These are phyloP conservation scores for Cosmia pyralina DNA, from an alignment of 2,888 invertebrate genomes.

Conservation along the genomic window DNA sequence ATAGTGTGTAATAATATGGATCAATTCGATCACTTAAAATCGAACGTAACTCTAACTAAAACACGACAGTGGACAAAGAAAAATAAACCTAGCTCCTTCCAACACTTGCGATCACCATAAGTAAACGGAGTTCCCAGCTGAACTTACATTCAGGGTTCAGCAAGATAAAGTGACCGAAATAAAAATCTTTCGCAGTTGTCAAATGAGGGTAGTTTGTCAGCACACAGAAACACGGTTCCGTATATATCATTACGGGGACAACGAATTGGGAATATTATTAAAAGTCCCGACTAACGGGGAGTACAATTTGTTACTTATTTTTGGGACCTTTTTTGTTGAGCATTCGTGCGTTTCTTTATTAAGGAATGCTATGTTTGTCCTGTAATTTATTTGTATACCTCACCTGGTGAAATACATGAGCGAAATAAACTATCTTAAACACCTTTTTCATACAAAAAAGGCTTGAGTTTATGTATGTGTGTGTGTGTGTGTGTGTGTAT, in stretches of 20 bases:
- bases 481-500: too few relatives aligned
- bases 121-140: constrained; percentile 43
- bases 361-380: constrained; percentile 8
- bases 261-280: constrained; percentile 63
- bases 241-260: constrained; percentile 61
- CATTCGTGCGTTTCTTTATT: constrained; percentile 27
- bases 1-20: too few relatives aligned
- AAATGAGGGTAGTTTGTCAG: constrained; percentile 66
- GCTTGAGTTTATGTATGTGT: too few relatives aligned
- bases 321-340: constrained; percentile 31
- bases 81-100: constrained; percentile 16
- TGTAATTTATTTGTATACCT: background rate
- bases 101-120: constrained; percentile 48
- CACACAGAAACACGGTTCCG: constrained; percentile 54
- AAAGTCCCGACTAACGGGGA: constrained; percentile 48
- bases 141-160: constrained; percentile 45
- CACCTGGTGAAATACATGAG: background rate
- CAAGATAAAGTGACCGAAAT: constrained; percentile 60
- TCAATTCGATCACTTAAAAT: constrained; percentile 3
- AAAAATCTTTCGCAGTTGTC: constrained; percentile 64
- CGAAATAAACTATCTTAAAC: background rate
- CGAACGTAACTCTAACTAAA: constrained; percentile 2
- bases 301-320: constrained; percentile 55
- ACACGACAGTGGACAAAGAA: background rate
- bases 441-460: too few relatives aligned